phyloP scores from a whole-genome alignment of 2,888 invertebrate species.

The Ectropis crepuscularia region DNA sequence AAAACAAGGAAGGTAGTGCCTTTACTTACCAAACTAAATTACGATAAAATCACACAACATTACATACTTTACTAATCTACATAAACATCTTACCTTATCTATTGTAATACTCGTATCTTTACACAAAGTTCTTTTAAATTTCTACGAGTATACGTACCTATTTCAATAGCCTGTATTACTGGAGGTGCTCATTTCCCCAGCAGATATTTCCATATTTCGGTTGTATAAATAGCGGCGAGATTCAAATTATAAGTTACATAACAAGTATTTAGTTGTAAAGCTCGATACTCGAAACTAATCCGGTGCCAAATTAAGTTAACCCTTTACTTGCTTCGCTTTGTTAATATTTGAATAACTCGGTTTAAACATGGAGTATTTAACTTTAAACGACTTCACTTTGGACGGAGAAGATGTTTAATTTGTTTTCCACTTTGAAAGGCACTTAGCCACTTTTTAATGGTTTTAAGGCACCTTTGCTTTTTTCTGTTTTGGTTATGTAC shows the following conservation, averaged over 20 bases:
- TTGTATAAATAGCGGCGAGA: constrained; percentile 10
- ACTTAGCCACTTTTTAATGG: constrained; percentile 35
- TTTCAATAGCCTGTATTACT: too few species aligned
- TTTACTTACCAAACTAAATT: too few species aligned
- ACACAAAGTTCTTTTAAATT: too few species aligned
- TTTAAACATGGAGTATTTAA: constrained; percentile 51
- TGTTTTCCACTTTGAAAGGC: constrained; percentile 38
- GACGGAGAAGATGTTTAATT: constrained; percentile 47
- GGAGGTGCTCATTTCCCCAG: not conserved
- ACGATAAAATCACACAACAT: too few species aligned
- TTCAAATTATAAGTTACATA: constrained; percentile 29
- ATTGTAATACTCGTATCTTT: too few species aligned
- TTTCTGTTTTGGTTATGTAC: not conserved
- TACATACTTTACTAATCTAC: too few species aligned
- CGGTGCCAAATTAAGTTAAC: constrained; percentile 51
- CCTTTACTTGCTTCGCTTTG: constrained; percentile 48
- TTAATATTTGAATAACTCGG: constrained; percentile 54
- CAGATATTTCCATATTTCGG: constrained; percentile 1
- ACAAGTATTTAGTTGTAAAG: constrained; percentile 38
- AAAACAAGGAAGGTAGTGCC: too few species aligned
- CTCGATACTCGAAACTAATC: constrained; percentile 43
- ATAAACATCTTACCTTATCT: too few species aligned
- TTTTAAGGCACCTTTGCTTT: constrained; percentile 16
- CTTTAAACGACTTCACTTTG: constrained; percentile 51
- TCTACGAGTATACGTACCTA: too few species aligned